phyloP scores from a whole-genome alignment of 1,140 invertebrate species.

The Orchesella cincta region DNA sequence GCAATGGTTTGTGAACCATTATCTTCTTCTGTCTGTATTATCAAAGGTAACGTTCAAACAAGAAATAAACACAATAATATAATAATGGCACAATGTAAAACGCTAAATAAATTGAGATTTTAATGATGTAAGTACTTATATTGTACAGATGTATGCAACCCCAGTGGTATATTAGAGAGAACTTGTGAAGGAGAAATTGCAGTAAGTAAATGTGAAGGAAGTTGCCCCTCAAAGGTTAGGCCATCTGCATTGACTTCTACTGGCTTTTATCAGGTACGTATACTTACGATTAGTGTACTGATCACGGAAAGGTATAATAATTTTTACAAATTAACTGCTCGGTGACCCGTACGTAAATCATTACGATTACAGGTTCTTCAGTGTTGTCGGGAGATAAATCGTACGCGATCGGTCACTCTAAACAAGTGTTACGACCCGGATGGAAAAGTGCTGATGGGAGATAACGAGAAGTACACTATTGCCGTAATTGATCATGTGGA shows the following conservation, averaged over 20 bases:
- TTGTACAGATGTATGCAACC: constrained; percentile 79
- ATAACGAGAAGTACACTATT: constrained; percentile 71
- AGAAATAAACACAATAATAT: too few species aligned
- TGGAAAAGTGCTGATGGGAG: constrained; percentile 69
- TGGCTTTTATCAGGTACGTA: constrained; percentile 87
- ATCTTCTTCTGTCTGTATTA: constrained; percentile 75
- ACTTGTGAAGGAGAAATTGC: constrained; percentile 83
- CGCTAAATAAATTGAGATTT: neutral
- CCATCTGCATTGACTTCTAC: constrained; percentile 84
- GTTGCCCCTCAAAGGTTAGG: constrained; percentile 84
- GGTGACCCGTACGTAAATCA: constrained; percentile 37
- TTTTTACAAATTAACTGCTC: too few species aligned
- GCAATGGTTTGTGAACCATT: constrained; percentile 75
- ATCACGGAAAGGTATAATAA: too few species aligned
- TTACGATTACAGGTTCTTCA: constrained; percentile 75
- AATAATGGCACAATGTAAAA: neutral
- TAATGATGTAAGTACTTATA: neutral
- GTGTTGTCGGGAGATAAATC: constrained; percentile 83
- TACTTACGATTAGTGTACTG: too few species aligned
- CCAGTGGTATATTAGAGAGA: constrained; percentile 72
- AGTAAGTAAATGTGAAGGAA: constrained; percentile 76
- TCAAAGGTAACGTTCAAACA: too few species aligned
- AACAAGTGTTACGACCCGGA: constrained; percentile 84
- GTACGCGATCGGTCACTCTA: constrained; percentile 75
- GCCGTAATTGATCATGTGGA: constrained; percentile 80